Percentiles rank a stretch among this genome's conserved stretches.
Evolutionary conservation across 1,140 invertebrate species (phyloP).

Genomic region (Camponotus floridanus): DNA sequence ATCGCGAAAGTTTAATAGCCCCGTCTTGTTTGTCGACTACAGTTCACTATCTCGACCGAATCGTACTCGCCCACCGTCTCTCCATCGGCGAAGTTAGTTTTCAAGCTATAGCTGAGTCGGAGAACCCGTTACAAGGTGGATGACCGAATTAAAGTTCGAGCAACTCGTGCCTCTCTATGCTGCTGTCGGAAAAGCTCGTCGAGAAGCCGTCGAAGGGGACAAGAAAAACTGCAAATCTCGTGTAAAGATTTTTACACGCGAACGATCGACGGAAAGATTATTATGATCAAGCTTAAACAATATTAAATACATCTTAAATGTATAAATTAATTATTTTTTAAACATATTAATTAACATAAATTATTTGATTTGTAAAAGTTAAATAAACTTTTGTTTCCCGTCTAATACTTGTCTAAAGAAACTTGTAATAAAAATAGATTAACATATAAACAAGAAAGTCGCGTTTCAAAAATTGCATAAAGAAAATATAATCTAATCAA

Average conservation of each 20-base stretch:
- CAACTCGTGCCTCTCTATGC: conserved; percentile 47
- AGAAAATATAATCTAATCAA: background rate
- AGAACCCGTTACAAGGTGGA: conserved; percentile 63
- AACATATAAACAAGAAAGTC: background rate
- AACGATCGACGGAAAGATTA: background rate
- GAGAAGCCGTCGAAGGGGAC: conserved; percentile 34
- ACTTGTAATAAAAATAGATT: background rate
- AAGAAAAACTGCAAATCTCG: conserved; percentile 16
- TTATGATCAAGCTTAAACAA: background rate
- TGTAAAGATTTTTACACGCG: conserved; percentile 28
- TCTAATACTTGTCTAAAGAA: background rate
- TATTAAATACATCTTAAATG: background rate
- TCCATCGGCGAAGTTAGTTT: conserved; percentile 55
- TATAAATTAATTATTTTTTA: background rate
- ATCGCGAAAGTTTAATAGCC: conserved; percentile 49
- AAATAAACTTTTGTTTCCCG: background rate
- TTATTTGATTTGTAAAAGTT: background rate
- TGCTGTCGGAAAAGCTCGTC: conserved; percentile 34
- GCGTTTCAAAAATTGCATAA: too few species aligned
- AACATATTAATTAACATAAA: background rate
- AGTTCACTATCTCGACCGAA: conserved; percentile 55
- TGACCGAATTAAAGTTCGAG: conserved; percentile 64
- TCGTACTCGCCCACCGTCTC: conserved; percentile 30
- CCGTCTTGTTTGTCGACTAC: conserved; percentile 55
- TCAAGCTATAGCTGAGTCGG: conserved; percentile 50